Evolutionary conservation across 2,888 invertebrate genomes (phyloP).

Genomic region (Scaptomyza caliginosa): DNA sequence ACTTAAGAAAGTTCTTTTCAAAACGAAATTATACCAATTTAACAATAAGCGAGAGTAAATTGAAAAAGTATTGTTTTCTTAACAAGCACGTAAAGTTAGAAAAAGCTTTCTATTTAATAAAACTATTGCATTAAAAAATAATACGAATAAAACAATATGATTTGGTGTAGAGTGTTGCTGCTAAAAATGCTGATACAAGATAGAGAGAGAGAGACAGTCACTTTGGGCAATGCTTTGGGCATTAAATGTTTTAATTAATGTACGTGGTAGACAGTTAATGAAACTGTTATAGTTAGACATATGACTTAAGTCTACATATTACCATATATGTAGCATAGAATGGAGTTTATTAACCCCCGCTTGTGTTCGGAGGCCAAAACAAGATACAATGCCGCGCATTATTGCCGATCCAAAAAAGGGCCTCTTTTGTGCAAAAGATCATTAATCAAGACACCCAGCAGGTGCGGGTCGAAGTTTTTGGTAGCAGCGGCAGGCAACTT

Average conservation of each 20-base stretch:
- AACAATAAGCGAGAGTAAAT: not conserved
- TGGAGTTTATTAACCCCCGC: slow-evolving; percentile 74
- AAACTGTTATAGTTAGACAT: slow-evolving; percentile 74
- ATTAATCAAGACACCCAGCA: slow-evolving; percentile 77
- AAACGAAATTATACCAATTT: not conserved
- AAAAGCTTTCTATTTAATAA: no score
- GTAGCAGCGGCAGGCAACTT: slow-evolving; percentile 26
- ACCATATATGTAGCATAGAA: slow-evolving; percentile 64
- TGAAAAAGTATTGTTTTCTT: no score
- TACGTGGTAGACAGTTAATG: slow-evolving; percentile 65
- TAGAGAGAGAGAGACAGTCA: slow-evolving; percentile 43
- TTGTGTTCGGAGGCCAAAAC: slow-evolving; percentile 29
- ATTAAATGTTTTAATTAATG: slow-evolving; percentile 76
- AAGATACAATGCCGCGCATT: slow-evolving; percentile 2
- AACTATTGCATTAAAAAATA: no score
- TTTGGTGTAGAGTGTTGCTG: slow-evolving; percentile 44
- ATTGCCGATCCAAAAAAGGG: slow-evolving; percentile 65
- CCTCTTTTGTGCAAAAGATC: slow-evolving; percentile 58
- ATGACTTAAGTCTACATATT: slow-evolving; percentile 49
- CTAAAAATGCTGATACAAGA: slow-evolving; percentile 7
- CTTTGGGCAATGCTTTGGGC: slow-evolving; percentile 51
- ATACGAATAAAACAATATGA: no score
- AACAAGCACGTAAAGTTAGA: no score
- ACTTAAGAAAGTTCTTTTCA: slow-evolving; percentile 15
- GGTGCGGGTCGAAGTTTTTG: slow-evolving; percentile 68